Percentiles rank a stretch among this genome's conserved stretches.
phyloP scores from a whole-genome alignment of 2,113 vertebrate species.

The Uria lomvia region DNA sequence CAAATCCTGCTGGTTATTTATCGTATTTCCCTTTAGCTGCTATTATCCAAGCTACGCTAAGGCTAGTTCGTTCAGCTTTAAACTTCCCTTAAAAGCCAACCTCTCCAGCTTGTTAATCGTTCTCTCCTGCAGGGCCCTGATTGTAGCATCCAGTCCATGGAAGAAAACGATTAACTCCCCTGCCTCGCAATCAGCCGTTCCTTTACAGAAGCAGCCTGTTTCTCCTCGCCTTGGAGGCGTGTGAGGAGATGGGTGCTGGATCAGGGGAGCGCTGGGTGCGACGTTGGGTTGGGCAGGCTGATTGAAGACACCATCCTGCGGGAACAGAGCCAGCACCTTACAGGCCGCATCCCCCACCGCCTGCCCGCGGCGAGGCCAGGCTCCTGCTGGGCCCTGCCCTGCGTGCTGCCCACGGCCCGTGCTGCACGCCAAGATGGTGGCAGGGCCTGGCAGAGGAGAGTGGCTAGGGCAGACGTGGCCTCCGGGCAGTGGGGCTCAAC shows the following conservation, averaged over 20 bases:
- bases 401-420: neutral
- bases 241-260: fast-evolving
- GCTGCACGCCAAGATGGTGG: too few relatives aligned
- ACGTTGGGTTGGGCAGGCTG: fast-evolving
- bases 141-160: too few relatives aligned
- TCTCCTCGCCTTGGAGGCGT: fast-evolving
- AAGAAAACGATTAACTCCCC: neutral
- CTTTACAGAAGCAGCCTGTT: fast-evolving
- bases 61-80: neutral
- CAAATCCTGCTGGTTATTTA: neutral
- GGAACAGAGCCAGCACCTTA: fast-evolving
- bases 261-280: fast-evolving
- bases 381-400: neutral
- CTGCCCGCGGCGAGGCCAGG: fast-evolving
- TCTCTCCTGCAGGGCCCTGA: neutral
- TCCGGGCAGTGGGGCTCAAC: fast-evolving
- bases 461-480: fast-evolving
- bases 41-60: fast-evolving
- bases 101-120: neutral
- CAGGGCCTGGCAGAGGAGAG: neutral
- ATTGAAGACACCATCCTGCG: fast-evolving
- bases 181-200: neutral
- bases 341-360: fast-evolving
- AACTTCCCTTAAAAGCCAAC: neutral
- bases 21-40: neutral